These are phyloP conservation scores for Triplophysa siluroides DNA, from an alignment of 2,113 vertebrate species.

Conservation along the genomic window DNA sequence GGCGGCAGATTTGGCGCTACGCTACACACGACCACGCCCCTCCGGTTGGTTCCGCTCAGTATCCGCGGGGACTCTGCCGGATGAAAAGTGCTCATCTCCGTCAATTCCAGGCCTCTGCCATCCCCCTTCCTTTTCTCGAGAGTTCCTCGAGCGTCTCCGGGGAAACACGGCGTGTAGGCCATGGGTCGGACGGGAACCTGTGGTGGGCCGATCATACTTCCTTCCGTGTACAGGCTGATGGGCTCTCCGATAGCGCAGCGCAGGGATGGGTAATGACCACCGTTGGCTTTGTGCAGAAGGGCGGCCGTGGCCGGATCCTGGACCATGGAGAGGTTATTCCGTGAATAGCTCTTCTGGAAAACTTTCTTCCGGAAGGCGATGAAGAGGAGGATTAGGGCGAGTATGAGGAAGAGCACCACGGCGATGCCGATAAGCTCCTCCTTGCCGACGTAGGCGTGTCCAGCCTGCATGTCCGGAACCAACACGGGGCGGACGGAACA, in stretches of 20 bases:
- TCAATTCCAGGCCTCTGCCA: conserved; percentile 80
- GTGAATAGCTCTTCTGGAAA: conserved; percentile 92
- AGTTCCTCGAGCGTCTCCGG: conserved; percentile 85
- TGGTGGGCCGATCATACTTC: conserved; percentile 74
- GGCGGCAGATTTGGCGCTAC: conserved; percentile 92
- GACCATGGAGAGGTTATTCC: conserved; percentile 91
- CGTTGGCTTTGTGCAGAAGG: conserved; percentile 91
- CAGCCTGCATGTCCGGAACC: conserved; percentile 95
- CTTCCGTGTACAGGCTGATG: conserved; percentile 69
- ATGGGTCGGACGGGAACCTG: conserved; percentile 94
- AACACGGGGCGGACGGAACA: conserved; percentile 89
- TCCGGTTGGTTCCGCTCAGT: conserved; percentile 78
- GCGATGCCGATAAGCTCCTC: conserved; percentile 96
- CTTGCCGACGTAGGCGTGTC: conserved; percentile 89
- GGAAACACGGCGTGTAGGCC: conserved; percentile 95
- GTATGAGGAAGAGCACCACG: conserved; percentile 88
- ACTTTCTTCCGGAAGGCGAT: conserved; percentile 94
- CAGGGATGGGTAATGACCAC: conserved; percentile 85
- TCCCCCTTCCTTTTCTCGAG: conserved; percentile 88
- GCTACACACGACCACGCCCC: conserved; percentile 93
- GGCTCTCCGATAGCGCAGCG: conserved; percentile 81
- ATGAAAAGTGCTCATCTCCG: conserved; percentile 96
- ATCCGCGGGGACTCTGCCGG: conserved; percentile 87
- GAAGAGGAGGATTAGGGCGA: conserved; percentile 85
- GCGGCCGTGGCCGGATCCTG: conserved; percentile 94